phyloP scores from a whole-genome alignment of 2,888 invertebrate genomes.

The Apeira syringaria region DNA sequence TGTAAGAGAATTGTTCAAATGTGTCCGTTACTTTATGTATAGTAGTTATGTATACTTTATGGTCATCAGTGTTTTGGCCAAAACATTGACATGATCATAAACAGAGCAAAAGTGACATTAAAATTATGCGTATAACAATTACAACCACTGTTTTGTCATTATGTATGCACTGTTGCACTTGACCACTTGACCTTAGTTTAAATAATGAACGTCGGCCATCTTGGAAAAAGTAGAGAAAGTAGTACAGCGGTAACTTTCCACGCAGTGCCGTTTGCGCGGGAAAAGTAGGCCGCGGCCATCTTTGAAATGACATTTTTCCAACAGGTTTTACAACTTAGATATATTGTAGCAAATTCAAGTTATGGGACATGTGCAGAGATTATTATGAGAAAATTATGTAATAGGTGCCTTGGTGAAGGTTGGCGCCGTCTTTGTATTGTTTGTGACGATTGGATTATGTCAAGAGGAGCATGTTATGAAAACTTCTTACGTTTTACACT shows the following conservation, averaged over 20 bases:
- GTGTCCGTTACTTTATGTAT: too few relatives aligned
- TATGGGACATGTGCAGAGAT: too few relatives aligned
- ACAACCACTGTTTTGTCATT: conserved; percentile 23
- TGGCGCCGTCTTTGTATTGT: conserved; percentile 65
- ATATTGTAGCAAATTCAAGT: conserved; percentile 31
- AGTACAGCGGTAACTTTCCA: conserved; percentile 82
- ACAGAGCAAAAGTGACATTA: conserved; percentile 18
- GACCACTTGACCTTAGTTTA: conserved; percentile 62
- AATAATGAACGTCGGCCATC: conserved; percentile 69
- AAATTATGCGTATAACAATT: conserved; percentile 16
- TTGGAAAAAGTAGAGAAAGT: conserved; percentile 83
- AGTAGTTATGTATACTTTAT: conserved; percentile 30
- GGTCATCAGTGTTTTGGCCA: conserved; percentile 20
- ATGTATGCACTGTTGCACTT: conserved; percentile 43
- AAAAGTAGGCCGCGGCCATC: conserved; percentile 80
- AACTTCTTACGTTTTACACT: conserved; percentile 48
- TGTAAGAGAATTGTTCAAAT: conserved; percentile 25
- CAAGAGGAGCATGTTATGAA: conserved; percentile 62
- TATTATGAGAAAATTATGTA: conserved; percentile 17
- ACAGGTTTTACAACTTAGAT: conserved; percentile 36
- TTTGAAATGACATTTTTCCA: conserved; percentile 69
- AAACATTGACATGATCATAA: conserved; percentile 11
- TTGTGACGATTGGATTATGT: conserved; percentile 53
- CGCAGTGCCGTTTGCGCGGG: conserved; percentile 72
- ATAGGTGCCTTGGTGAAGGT: conserved; percentile 31